Conservation (phyloP, 2,888 invertebrate genomes). For the Synergus laeviventris region DNA sequence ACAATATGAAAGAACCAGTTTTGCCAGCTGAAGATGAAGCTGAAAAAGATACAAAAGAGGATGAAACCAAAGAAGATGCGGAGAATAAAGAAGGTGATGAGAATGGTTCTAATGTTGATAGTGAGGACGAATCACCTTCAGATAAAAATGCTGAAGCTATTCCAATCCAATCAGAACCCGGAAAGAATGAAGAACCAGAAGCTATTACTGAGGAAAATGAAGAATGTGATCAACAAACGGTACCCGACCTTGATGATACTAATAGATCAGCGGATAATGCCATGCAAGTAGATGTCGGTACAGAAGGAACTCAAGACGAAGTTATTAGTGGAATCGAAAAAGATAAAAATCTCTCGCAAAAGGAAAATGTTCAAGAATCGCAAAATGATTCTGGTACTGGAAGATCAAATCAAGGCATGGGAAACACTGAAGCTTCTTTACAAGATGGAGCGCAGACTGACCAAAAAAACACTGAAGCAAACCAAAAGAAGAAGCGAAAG, state of each 20-base stretch:
- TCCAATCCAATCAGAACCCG: slow-evolving; percentile 61
- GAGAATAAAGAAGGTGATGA: slow-evolving; percentile 65
- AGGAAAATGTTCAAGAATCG: slow-evolving; percentile 78
- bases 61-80: slow-evolving; percentile 60
- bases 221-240: slow-evolving; percentile 71
- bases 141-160: slow-evolving; percentile 54
- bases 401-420: slow-evolving; percentile 83
- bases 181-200: slow-evolving; percentile 62
- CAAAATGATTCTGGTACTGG: slow-evolving; percentile 84
- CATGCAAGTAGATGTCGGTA: slow-evolving; percentile 76
- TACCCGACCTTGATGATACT: slow-evolving; percentile 70
- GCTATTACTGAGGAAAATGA: slow-evolving; percentile 67
- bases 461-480: slow-evolving; percentile 74
- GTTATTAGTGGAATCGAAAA: slow-evolving; percentile 73
- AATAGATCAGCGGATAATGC: slow-evolving; percentile 74
- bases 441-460: slow-evolving; percentile 72
- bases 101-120: slow-evolving; percentile 55
- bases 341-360: slow-evolving; percentile 73
- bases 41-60: slow-evolving; percentile 63
- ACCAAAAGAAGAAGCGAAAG: slow-evolving; percentile 78
- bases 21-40: slow-evolving; percentile 66
- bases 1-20: slow-evolving; percentile 82
- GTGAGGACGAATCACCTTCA: slow-evolving; percentile 61
- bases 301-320: slow-evolving; percentile 74
- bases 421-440: slow-evolving; percentile 80